Base-by-base conservation (phyloP, 2,888 invertebrate genomes). In the Oligia latruncula region DNA sequence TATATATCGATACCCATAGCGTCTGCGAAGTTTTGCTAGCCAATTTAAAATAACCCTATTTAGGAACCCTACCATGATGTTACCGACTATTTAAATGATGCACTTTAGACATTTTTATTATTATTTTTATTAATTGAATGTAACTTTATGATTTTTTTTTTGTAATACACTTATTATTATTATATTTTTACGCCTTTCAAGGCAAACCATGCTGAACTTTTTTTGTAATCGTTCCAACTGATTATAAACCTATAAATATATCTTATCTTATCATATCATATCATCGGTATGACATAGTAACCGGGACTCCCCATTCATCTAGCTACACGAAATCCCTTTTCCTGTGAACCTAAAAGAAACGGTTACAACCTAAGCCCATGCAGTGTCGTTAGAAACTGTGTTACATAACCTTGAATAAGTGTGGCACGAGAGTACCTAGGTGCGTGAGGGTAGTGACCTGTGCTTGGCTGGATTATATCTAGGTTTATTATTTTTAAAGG, bases 361-460 rank as follows among this genome's bases (percentile, higher is more conserved):
- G 29, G 29, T 29, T 29, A 40, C 40, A 6, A 20, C n/a, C 15
- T 40, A 29, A 65, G 13, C 55, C 84, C 55, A 49, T 84, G 75
- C 66, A 29, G 43, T 46, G 11, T 62, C 65, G 60, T 71, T 62
- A 29, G 60, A 3, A 55, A 65, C 49, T n/a, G 40, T 43, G 15
- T 23, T 43, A 29, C 46, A 40, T 55, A 65, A 66, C 68, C 70
- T 83, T 74, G 74, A 52, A 58, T 65, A 17, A 43, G 65, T 20
- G 6, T 60, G 40, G 40, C 60, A 8, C 40, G 35, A 49, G 43
- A 29, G 29, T 29, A 29, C 35, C n/a, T 52, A 9, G 29, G 29
- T 29, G 62, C 43, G 64, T 35, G 35, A 29, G 82, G 84, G 46
- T 49, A 82, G n/a, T 71, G 84, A 74, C 80, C 84, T 74, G 70